phyloP scores from a whole-genome alignment of 2,888 invertebrate genomes.

The Gortyna flavago region DNA sequence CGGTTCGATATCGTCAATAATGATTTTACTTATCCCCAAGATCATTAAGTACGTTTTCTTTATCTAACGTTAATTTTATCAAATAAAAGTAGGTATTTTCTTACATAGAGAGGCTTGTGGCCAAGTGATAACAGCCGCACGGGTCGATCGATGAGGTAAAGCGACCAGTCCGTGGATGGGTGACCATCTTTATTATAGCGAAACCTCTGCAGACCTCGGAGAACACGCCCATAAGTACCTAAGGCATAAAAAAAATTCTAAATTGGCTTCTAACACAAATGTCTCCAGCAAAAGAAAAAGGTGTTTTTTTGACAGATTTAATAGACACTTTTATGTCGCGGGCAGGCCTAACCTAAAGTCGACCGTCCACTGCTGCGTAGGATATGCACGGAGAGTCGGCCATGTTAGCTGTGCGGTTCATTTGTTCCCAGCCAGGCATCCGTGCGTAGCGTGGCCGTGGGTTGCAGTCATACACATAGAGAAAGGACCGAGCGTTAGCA shows the following conservation, averaged over 20 bases:
- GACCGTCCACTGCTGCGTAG: background rate
- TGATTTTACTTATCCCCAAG: background rate
- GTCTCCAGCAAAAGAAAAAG: background rate
- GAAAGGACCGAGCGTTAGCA: background rate
- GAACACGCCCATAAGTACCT: background rate
- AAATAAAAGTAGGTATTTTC: background rate
- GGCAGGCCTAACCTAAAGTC: slow-evolving; percentile 17
- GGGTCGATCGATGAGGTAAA: too few species aligned
- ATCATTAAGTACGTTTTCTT: background rate
- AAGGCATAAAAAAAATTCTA: background rate
- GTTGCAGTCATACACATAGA: background rate
- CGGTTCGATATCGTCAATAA: background rate
- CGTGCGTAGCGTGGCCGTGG: background rate
- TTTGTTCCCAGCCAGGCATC: background rate
- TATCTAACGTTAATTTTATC: background rate
- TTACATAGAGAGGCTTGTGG: background rate
- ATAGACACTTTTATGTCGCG: slow-evolving; percentile 44
- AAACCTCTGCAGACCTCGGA: background rate
- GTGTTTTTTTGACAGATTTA: slow-evolving; percentile 43
- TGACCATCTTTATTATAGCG: background rate
- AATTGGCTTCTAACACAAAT: background rate
- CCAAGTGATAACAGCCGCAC: background rate
- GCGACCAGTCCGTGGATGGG: too few species aligned
- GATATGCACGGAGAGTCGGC: background rate
- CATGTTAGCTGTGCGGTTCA: background rate